Base-by-base conservation (phyloP, 1,140 invertebrate species). In the Drosophila ficusphila region DNA sequence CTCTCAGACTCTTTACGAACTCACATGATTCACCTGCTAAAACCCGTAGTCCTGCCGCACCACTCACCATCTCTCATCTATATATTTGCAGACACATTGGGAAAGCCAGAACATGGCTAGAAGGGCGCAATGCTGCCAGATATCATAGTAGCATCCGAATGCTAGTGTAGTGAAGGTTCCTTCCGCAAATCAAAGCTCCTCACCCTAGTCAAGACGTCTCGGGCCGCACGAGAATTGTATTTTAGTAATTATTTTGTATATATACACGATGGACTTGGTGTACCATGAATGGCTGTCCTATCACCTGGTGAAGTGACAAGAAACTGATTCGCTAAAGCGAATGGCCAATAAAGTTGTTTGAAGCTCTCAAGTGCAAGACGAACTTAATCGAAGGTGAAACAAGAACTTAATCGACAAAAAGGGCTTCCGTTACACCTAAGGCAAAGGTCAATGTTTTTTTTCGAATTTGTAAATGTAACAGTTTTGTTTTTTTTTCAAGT, bases 81-180 rank as follows among this genome's bases (percentile, higher is more conserved):
- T 90, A 73, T 90, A 90, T 90, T 90, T 90, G 46, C 88, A 90
- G 88, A 90, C 75, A 68, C 69, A 78, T 79, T 90, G 81, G 79
- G 88, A 90, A 64, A 49, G 72, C 70, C 79, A 76, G 54, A 76
- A 62, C 75, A 73, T 79, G 60, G 60, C 71, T 75, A 79, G 88
- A 72, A 90, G 56, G 83, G 88, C 88, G 41, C 88, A 90, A 83
- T 90, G 88, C 78, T 90, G 88, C 64, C 78, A 77, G 69, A 75
- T 90, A 82, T 90, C 88, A 74, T 90, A 90, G 82, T 90, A 90
- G 58, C 76, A 68, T 44, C 34, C 49, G n/a, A 71, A 53, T 68
- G 76, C 44, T 74, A 56, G 69, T 52, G 58, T 60, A 81, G 41
- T 65, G 60, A 67, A 67, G 46, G 79, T 82, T 83, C 78, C 68